Evolutionary conservation across 1,140 invertebrate genomes (phyloP).

Genomic region (Brachionus calyciflorus): DNA sequence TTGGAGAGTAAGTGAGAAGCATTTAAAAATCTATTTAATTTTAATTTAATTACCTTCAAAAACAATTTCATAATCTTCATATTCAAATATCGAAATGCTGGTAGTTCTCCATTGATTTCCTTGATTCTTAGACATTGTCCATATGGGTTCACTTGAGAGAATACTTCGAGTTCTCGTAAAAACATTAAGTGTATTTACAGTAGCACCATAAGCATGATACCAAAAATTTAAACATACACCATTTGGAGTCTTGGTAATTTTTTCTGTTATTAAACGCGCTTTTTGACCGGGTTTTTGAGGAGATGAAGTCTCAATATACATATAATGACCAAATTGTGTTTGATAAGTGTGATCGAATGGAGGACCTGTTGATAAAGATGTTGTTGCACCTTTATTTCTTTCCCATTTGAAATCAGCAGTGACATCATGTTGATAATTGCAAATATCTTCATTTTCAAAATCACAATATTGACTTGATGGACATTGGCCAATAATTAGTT

Average conservation of each 20-base stretch:
- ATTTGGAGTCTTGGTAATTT: neutral
- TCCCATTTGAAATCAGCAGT: constrained; percentile 74
- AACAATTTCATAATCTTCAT: neutral
- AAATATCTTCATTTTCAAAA: constrained; percentile 70
- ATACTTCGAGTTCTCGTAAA: constrained; percentile 50
- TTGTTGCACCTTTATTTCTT: constrained; percentile 67
- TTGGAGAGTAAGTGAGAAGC: no score
- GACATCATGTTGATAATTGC: constrained; percentile 72
- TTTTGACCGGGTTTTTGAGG: constrained; percentile 49
- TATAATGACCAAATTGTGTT: constrained; percentile 30
- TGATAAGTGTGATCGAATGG: constrained; percentile 51
- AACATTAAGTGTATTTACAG: constrained; percentile 53
- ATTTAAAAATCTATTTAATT: no score
- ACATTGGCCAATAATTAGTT: constrained; percentile 32
- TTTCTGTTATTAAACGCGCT: constrained; percentile 49
- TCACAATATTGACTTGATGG: constrained; percentile 63
- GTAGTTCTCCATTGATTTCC: constrained; percentile 53
- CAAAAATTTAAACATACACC: constrained; percentile 50
- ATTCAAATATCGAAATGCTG: constrained; percentile 39
- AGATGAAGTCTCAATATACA: constrained; percentile 35
- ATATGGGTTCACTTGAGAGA: constrained; percentile 51
- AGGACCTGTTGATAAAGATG: constrained; percentile 68
- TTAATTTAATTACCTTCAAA: no score
- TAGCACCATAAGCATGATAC: constrained; percentile 52
- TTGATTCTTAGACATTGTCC: constrained; percentile 52